A percentile compares a stretch with the other conserved stretches of the same genome.
phyloP scores from a whole-genome alignment of 30 jellyfish, hydroid and myxozoan species.

The Hydra vulgaris region DNA sequence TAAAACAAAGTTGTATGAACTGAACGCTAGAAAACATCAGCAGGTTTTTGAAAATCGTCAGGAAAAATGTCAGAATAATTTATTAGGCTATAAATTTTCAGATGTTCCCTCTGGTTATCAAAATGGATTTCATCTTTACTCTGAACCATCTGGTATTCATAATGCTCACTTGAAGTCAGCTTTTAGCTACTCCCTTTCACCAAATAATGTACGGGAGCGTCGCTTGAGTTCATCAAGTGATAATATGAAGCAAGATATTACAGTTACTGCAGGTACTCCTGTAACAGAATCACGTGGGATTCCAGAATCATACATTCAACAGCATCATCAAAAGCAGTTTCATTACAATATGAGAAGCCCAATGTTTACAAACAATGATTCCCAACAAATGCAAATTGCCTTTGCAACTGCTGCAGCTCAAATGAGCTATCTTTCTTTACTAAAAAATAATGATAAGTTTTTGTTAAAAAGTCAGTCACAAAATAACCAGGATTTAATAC shows the following conservation, averaged over 20 bases:
- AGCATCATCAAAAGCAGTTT: neutral
- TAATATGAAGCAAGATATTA: neutral
- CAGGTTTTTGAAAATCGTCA: neutral
- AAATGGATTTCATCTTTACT: neutral
- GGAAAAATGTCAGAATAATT: neutral
- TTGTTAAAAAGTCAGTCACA: neutral
- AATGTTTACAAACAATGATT: neutral
- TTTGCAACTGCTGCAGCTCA: constrained; percentile 35
- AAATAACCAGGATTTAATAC: neutral
- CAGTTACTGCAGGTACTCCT: constrained; percentile 3
- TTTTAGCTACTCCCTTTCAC: neutral
- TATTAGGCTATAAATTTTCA: neutral
- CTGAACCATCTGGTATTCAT: neutral
- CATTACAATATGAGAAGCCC: neutral
- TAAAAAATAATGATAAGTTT: neutral
- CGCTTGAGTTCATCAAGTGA: neutral
- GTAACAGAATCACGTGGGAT: neutral
- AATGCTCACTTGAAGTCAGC: neutral
- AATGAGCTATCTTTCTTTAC: constrained; percentile 13
- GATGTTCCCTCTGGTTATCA: neutral
- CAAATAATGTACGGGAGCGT: neutral
- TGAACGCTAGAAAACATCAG: neutral
- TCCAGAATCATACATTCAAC: neutral
- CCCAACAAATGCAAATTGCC: constrained; percentile 10
- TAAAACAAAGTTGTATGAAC: neutral